Conservation (phyloP, 2,797 vertebrate species). For the Telmatherina bonti region DNA sequence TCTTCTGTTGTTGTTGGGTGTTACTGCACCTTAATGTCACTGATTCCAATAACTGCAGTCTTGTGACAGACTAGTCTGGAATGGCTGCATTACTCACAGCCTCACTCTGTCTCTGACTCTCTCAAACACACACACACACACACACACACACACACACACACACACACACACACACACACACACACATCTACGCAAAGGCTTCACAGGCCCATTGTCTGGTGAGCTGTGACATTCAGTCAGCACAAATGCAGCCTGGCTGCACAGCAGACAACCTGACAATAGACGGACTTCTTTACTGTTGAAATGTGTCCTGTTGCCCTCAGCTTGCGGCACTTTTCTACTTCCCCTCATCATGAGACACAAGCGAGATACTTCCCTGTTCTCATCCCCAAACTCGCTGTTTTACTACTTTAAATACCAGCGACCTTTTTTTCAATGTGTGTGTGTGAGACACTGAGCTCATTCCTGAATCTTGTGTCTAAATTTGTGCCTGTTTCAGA, state of each 20-base stretch:
- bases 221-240: conserved; percentile 48
- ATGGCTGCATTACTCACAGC: conserved; percentile 64
- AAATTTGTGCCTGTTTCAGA: not conserved
- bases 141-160: conserved; percentile 20
- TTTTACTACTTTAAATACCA: not conserved
- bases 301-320: conserved; percentile 16
- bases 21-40: conserved; percentile 51
- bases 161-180: conserved; percentile 23
- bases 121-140: conserved; percentile 7
- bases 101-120: conserved; percentile 30
- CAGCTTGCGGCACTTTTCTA: conserved; percentile 27
- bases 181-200: conserved; percentile 28
- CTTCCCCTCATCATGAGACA: conserved; percentile 42
- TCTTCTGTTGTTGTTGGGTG: too few relatives aligned
- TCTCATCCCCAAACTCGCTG: not conserved
- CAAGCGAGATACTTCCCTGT: conserved; percentile 58
- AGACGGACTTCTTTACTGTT: conserved; percentile 22
- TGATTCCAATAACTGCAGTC: conserved; percentile 70
- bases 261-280: conserved; percentile 40
- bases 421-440: not conserved
- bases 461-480: not conserved
- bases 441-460: not conserved
- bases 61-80: conserved; percentile 70
- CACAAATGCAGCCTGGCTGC: conserved; percentile 43
- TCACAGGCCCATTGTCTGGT: conserved; percentile 51